These are phyloP conservation scores for Phortica magna DNA, from an alignment of 2,888 invertebrate genomes.

Conservation along the genomic window DNA sequence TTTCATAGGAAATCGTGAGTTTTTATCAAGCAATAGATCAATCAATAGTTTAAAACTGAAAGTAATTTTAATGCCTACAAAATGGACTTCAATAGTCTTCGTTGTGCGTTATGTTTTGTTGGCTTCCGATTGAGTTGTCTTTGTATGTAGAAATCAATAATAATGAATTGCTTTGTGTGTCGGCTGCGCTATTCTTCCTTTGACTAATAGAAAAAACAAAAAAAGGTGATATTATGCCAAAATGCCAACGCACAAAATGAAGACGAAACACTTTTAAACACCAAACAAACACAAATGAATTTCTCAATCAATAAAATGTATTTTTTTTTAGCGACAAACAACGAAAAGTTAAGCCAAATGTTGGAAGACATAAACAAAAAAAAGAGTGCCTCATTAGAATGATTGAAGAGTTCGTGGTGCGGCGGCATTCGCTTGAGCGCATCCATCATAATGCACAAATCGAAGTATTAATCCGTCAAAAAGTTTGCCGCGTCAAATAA, in stretches of 20 bases:
- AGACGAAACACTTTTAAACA: constrained; percentile 53
- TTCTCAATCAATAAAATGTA: constrained; percentile 62
- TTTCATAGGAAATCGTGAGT: background rate
- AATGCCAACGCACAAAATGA: constrained; percentile 10
- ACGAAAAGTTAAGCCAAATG: constrained; percentile 63
- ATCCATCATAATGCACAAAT: constrained; percentile 73
- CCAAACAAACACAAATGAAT: constrained; percentile 53
- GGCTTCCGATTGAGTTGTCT: too few relatives aligned
- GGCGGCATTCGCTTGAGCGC: constrained; percentile 25
- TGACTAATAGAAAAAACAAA: background rate
- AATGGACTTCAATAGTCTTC: constrained; percentile 15
- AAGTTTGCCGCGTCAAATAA: constrained; percentile 16
- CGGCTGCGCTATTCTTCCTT: background rate
- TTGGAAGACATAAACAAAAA: constrained; percentile 31
- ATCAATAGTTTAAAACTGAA: constrained; percentile 4
- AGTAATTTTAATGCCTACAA: background rate
- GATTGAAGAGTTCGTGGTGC: constrained; percentile 58
- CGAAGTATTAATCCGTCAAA: constrained; percentile 74
- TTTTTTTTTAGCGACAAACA: constrained; percentile 35
- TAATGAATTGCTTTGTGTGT: background rate
- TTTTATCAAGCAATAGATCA: constrained; percentile 2
- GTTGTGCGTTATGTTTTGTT: background rate
- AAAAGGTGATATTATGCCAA: constrained; percentile 10
- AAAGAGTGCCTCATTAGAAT: constrained; percentile 31
- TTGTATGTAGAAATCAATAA: too few relatives aligned